phyloP scores from a whole-genome alignment of 2,888 invertebrate genomes.

The Idaea straminata region DNA sequence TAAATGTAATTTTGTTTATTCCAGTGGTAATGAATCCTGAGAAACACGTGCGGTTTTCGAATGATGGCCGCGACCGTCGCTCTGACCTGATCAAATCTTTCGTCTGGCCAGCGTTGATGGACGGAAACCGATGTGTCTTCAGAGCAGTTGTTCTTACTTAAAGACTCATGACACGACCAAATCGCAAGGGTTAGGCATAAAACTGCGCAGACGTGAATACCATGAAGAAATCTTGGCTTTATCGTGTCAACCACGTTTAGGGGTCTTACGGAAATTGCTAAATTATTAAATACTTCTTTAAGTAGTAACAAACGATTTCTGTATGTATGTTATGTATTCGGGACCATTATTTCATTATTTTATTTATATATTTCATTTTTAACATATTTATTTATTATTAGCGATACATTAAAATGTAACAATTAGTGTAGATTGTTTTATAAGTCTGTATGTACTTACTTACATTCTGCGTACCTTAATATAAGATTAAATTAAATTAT shows the following conservation, averaged over 20 bases:
- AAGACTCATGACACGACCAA: slow-evolving; percentile 14
- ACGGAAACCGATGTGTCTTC: slow-evolving; percentile 88
- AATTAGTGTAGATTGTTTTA: neutral
- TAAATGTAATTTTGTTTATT: slow-evolving; percentile 23
- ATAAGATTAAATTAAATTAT: slow-evolving; percentile 31
- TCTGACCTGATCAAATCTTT: slow-evolving; percentile 89
- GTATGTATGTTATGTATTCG: too few relatives aligned
- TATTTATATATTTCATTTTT: neutral
- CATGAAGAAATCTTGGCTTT: neutral
- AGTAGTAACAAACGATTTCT: too few relatives aligned
- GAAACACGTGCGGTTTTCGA: slow-evolving; percentile 86
- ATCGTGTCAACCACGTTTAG: neutral
- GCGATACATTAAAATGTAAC: neutral
- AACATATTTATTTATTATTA: neutral
- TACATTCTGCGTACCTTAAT: slow-evolving; percentile 22
- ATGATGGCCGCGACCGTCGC: slow-evolving; percentile 84
- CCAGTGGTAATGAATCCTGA: slow-evolving; percentile 85
- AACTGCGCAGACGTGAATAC: neutral
- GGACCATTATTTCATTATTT: neutral
- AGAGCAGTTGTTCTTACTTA: slow-evolving; percentile 92
- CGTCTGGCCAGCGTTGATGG: slow-evolving; percentile 92
- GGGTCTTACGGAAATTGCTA: too few relatives aligned
- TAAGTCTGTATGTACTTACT: slow-evolving; percentile 31
- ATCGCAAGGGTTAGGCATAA: neutral
- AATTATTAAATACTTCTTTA: too few relatives aligned